phyloP scores from a whole-genome alignment of 2,888 invertebrate genomes.

The Mellilla xanthometata region DNA sequence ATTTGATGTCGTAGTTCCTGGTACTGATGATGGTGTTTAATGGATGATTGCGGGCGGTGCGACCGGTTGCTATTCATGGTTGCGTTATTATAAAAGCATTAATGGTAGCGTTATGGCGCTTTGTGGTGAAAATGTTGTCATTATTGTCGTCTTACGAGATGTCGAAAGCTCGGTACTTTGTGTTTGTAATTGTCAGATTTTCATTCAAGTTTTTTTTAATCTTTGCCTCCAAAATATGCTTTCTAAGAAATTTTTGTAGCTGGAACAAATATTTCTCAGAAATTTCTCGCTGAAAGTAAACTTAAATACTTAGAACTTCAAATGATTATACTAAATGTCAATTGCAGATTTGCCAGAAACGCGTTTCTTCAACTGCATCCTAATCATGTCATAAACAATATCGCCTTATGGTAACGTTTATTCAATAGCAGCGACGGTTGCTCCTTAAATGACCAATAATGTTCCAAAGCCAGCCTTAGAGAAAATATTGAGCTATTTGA shows the following conservation, averaged over 20 bases:
- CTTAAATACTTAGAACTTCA: no score
- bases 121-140: slow-evolving; percentile 15
- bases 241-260: no score
- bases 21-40: slow-evolving; percentile 23
- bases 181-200: slow-evolving; percentile 1
- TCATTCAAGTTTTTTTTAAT: neutral
- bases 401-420: slow-evolving; percentile 5
- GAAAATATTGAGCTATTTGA: slow-evolving; percentile 12
- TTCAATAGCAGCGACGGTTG: slow-evolving; percentile 1
- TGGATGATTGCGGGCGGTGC: slow-evolving; percentile 15
- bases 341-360: neutral
- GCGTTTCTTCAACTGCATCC: neutral
- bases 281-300: no score
- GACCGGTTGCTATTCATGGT: slow-evolving; percentile 17
- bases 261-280: no score
- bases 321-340: neutral
- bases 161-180: slow-evolving; percentile 15
- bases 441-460: slow-evolving; percentile 6
- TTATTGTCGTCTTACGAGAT: slow-evolving; percentile 15
- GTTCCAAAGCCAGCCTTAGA: neutral
- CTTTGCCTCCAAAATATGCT: no score
- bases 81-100: slow-evolving; percentile 23
- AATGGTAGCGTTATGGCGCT: slow-evolving; percentile 16
- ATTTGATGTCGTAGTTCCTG: slow-evolving; percentile 29
- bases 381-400: slow-evolving; percentile 9